Percentiles rank a stretch among this genome's conserved stretches.
phyloP scores from a whole-genome alignment of 2,797 vertebrate species.

The Rhincodon typus region DNA sequence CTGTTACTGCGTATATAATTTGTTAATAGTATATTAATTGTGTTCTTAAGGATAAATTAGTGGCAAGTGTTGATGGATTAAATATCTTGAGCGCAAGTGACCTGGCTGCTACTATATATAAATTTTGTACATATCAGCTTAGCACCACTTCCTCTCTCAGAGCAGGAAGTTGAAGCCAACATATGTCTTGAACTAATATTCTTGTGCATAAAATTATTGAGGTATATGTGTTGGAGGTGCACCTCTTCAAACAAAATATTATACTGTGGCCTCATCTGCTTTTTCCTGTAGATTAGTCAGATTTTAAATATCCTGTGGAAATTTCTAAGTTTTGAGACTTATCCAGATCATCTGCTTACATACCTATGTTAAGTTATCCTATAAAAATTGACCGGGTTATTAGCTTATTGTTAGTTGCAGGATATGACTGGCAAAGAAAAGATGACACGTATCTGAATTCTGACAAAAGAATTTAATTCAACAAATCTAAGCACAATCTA shows the following conservation, averaged over 20 bases:
- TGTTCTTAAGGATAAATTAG: too few species aligned
- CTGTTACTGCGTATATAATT: neutral
- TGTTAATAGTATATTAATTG: too few species aligned
- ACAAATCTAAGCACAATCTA: neutral
- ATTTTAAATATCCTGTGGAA: neutral
- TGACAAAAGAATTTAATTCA: slow-evolving; percentile 16
- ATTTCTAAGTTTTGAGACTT: neutral
- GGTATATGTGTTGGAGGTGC: neutral
- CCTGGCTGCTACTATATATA: neutral
- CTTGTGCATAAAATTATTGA: neutral
- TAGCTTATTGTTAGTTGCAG: neutral
- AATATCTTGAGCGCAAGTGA: too few species aligned
- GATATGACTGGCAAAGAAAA: neutral
- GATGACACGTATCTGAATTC: neutral
- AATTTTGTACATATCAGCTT: neutral
- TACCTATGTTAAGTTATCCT: neutral
- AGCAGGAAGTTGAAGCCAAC: neutral
- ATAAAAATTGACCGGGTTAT: neutral
- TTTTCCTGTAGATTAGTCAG: neutral
- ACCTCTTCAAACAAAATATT: neutral
- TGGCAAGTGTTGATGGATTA: too few species aligned
- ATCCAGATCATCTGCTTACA: neutral
- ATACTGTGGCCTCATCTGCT: neutral
- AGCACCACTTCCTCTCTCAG: neutral
- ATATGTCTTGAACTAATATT: neutral